Evolutionary conservation across 2,797 vertebrate species (phyloP).

Genomic region (Otus scops): DNA sequence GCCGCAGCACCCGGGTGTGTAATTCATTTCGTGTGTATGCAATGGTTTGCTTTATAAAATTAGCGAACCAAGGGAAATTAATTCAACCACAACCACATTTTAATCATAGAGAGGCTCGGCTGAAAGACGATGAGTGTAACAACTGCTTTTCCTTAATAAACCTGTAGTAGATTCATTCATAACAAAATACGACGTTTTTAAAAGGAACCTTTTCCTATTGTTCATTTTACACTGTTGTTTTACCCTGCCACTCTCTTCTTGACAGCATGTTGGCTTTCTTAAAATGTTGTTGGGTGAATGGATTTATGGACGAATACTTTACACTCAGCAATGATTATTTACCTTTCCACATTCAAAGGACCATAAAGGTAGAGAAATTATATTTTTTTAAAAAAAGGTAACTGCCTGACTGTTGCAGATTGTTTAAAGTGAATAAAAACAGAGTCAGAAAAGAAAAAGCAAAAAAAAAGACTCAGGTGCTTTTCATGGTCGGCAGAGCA

Average conservation of each 20-base stretch:
- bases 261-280: not conserved
- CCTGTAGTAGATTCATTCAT: not conserved
- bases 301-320: not conserved
- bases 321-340: not conserved
- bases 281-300: not conserved
- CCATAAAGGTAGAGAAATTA: not conserved
- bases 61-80: not conserved
- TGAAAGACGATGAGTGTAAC: not conserved
- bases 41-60: not conserved
- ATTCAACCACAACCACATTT: not conserved
- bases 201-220: not conserved
- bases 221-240: rapidly evolving
- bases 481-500: not conserved
- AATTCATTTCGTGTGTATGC: rapidly evolving
- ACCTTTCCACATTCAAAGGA: not conserved
- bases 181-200: not conserved
- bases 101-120: not conserved
- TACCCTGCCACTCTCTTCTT: not conserved
- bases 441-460: not conserved
- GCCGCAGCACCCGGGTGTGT: rapidly evolving
- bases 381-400: not conserved
- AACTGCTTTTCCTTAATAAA: not conserved
- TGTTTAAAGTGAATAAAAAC: not conserved
- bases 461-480: not conserved
- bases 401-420: not conserved